These are phyloP conservation scores for Alca torda DNA, from an alignment of 2,797 vertebrate species.

Conservation along the genomic window DNA sequence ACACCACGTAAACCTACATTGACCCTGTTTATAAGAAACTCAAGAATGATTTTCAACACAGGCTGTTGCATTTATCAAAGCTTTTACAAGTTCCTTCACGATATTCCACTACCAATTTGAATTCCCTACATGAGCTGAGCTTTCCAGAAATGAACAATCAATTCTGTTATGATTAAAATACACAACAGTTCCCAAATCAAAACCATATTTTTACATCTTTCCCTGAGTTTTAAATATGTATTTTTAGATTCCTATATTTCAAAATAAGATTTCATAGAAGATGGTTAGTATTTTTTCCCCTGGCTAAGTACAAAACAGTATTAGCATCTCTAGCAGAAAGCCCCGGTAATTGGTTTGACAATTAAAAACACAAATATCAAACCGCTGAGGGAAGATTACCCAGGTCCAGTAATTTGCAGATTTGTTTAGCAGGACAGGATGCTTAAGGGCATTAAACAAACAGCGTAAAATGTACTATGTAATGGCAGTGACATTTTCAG, in stretches of 20 bases:
- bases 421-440: conserved; percentile 66
- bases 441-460: conserved; percentile 70
- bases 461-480: conserved; percentile 40
- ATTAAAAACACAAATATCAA: conserved; percentile 79
- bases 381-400: conserved; percentile 54
- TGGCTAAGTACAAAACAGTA: conserved; percentile 27
- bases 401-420: conserved; percentile 66
- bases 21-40: conserved; percentile 2
- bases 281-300: neutral
- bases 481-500: conserved; percentile 76
- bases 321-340: conserved; percentile 49
- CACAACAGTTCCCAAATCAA: neutral
- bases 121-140: neutral
- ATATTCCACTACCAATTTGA: neutral
- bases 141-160: conserved; percentile 32
- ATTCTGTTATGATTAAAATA: neutral
- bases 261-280: neutral
- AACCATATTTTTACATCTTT: neutral
- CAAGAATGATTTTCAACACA: neutral
- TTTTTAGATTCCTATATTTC: conserved; percentile 4
- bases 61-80: neutral
- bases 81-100: conserved; percentile 2
- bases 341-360: conserved; percentile 70
- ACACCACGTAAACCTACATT: neutral
- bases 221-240: neutral